A percentile compares a stretch with the other conserved stretches of the same genome.
phyloP scores from a whole-genome alignment of 1,140 invertebrate species.

The Drosophila malerkotliana region DNA sequence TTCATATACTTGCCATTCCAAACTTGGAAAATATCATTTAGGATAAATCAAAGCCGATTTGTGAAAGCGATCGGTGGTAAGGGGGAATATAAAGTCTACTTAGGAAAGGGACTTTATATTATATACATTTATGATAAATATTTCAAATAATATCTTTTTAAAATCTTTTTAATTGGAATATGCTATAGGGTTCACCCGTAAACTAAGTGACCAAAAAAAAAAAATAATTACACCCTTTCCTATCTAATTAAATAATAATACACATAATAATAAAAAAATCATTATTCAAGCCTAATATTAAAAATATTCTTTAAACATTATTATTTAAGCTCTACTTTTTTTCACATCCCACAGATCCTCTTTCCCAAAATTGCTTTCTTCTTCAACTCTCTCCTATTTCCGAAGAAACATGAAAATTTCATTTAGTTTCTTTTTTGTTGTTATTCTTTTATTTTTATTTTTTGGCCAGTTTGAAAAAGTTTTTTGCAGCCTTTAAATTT shows the following conservation, averaged over 20 bases:
- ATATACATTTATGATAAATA: no score
- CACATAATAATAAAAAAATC: neutral
- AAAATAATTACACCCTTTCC: no score
- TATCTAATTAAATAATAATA: neutral
- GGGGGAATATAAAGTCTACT: neutral
- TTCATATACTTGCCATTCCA: neutral
- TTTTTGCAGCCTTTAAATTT: conserved; percentile 76
- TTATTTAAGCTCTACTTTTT: neutral
- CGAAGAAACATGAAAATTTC: conserved; percentile 49
- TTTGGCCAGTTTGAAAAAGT: conserved; percentile 20
- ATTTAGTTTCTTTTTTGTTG: conserved; percentile 53
- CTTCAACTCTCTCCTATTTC: neutral
- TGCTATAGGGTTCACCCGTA: neutral
- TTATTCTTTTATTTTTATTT: conserved; percentile 5
- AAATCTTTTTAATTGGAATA: no score
- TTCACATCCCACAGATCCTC: conserved; percentile 12
- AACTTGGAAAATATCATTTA: conserved; percentile 24
- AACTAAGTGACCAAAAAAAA: no score
- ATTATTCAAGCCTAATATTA: no score
- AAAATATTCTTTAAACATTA: neutral
- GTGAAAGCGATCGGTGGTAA: conserved; percentile 1
- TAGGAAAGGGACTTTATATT: no score
- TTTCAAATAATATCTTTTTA: no score
- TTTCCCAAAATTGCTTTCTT: conserved; percentile 2
- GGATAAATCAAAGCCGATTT: conserved; percentile 40